A percentile compares a stretch with the other conserved stretches of the same genome.
phyloP scores from a whole-genome alignment of 2,888 invertebrate genomes.

The Sphaerophoria rueppellii region DNA sequence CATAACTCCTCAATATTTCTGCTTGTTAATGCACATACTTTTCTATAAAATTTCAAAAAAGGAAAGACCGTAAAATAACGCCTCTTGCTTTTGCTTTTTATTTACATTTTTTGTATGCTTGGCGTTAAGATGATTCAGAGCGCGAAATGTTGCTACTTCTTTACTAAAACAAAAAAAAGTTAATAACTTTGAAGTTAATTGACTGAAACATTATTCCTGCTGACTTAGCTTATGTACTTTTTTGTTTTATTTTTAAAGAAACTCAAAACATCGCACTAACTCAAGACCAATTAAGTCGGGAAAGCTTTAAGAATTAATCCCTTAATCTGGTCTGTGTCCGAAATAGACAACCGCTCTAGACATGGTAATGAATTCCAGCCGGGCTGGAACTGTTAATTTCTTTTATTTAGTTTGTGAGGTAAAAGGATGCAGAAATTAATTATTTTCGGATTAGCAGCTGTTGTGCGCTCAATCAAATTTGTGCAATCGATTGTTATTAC shows the following conservation, averaged over 20 bases:
- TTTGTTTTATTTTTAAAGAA: constrained; percentile 16
- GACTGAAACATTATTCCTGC: constrained; percentile 58
- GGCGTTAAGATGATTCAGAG: constrained; percentile 50
- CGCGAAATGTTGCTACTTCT: constrained; percentile 56
- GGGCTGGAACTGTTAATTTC: neutral
- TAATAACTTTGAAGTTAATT: constrained; percentile 63
- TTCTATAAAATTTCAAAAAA: neutral
- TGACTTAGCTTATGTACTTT: constrained; percentile 17
- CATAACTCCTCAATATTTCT: constrained; percentile 40
- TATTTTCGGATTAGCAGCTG: constrained; percentile 56
- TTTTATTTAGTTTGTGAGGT: neutral
- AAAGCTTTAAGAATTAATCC: constrained; percentile 51
- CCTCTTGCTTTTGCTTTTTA: constrained; percentile 39
- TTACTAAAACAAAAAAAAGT: constrained; percentile 22
- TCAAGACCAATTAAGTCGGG: constrained; percentile 31
- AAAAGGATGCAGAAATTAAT: constrained; percentile 49
- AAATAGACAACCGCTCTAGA: constrained; percentile 12
- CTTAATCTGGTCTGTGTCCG: constrained; percentile 23
- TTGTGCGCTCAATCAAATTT: constrained; percentile 49
- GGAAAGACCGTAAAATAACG: constrained; percentile 22
- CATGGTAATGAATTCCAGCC: constrained; percentile 34
- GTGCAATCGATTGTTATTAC: constrained; percentile 38
- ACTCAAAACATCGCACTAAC: neutral
- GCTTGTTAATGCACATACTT: constrained; percentile 7
- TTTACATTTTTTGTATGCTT: constrained; percentile 3